Percentiles rank a stretch among this genome's conserved stretches.
phyloP scores from a whole-genome alignment of 2,888 invertebrate species.

The Diarsia rubi region DNA sequence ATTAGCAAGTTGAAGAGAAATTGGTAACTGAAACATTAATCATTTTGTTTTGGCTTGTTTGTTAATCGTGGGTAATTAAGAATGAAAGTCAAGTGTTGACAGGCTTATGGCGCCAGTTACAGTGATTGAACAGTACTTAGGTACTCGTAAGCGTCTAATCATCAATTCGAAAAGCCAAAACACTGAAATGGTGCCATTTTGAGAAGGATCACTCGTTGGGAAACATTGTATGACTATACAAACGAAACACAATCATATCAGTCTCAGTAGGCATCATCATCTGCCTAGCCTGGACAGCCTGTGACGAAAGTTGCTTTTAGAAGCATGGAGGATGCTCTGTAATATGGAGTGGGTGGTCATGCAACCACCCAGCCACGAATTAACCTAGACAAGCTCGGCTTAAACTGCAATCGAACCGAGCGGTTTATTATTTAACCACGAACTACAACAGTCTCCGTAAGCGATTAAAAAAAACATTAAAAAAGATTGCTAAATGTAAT shows the following conservation, averaged over 20 bases:
- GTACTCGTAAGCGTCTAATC: background rate
- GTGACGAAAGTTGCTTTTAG: too few species aligned
- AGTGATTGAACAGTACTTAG: slow-evolving; percentile 78
- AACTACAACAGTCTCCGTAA: background rate
- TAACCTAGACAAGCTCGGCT: too few species aligned
- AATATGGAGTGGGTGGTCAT: too few species aligned
- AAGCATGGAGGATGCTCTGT: too few species aligned
- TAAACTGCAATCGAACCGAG: too few species aligned
- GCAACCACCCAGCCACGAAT: too few species aligned
- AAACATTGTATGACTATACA: background rate
- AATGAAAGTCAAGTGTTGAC: slow-evolving; percentile 68
- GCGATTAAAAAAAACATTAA: too few species aligned
- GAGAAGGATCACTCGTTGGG: background rate
- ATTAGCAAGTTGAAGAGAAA: background rate
- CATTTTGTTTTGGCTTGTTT: slow-evolving; percentile 43
- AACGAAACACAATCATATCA: too few species aligned
- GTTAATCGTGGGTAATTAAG: slow-evolving; percentile 46
- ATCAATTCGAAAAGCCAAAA: background rate
- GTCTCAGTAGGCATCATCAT: background rate
- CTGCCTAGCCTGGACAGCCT: too few species aligned
- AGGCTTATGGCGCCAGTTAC: slow-evolving; percentile 74
- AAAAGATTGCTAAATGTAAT: slow-evolving; percentile 18
- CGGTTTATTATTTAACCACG: too few species aligned
- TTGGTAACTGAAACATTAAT: background rate
- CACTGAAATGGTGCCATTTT: background rate